Evolutionary conservation across 2,113 vertebrate genomes (phyloP), one percentile per base, ranked within the genome.

Genomic region (Epinephelus cyanopodus): DNA sequence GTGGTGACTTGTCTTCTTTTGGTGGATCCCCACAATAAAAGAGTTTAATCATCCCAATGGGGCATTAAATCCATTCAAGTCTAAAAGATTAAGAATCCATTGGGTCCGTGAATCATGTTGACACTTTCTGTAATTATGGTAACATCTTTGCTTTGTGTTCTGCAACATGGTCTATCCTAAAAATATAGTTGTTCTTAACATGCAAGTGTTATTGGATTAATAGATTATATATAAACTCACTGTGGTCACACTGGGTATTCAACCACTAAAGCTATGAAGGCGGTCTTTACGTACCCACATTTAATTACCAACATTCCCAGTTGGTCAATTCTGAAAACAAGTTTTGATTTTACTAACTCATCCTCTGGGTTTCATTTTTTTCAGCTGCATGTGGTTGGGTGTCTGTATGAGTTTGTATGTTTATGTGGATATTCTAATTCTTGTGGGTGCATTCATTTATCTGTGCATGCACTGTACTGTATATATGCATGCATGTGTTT

Each of bases 281-380:
- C 27, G 4, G 57, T 52, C 48, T 71, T 87, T 61, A 74, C 7
- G 25, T 81, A 50, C 47, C 58, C 74, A 71, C 45, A 54, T 80
- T 84, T 53, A 91, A 86, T 71, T 54, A 57, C 58, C 62, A 77
- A 8, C 48, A 65, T 91, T 77, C 79, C 79, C 56, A 74, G 78
- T 68, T 70, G 53, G 76, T 89, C 57, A 82, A 62, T 83, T 87
- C 65, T 74, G n/a, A 86, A 90, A 92, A 86, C 70, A 68, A 79
- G 57, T 88, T 89, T 87, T 90, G 74, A 82, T 91, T 93, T 89
- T 61, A 82, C 66, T 75, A 74, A 75, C 74, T 72, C 57, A 47
- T 85, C 64, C 71, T 77, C 66, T 33, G 53, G 82, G 61, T 70
- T 79, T 78, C 70, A 86, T 91, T 75, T 85, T 17, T 23, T 74